These are phyloP conservation scores for Hyla sarda DNA, from an alignment of 2,113 vertebrate species.

Conservation along the genomic window DNA sequence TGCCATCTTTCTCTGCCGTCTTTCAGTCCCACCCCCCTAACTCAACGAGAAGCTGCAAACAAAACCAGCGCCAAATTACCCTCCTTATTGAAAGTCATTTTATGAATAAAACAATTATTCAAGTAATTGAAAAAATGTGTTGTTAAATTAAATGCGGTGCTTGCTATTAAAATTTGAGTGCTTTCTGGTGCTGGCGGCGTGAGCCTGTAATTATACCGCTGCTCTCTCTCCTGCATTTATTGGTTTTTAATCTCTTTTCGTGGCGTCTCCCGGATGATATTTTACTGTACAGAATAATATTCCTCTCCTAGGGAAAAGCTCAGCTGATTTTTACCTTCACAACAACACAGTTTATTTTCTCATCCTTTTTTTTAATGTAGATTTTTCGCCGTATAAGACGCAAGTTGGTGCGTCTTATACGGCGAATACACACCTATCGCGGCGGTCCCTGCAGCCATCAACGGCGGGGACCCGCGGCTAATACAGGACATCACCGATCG, in stretches of 20 bases:
- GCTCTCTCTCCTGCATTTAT: constrained; percentile 81
- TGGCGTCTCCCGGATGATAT: constrained; percentile 70
- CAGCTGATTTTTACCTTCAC: constrained; percentile 47
- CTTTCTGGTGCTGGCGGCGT: constrained; percentile 78
- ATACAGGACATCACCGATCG: too few relatives aligned
- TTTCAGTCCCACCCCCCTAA: constrained; percentile 34
- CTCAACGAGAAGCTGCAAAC: constrained; percentile 40
- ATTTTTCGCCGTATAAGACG: too few relatives aligned
- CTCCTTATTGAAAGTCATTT: constrained; percentile 82
- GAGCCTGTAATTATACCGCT: constrained; percentile 79
- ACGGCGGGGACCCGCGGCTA: too few relatives aligned
- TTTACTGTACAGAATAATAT: constrained; percentile 66
- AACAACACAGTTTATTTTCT: constrained; percentile 28
- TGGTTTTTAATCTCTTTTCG: constrained; percentile 83
- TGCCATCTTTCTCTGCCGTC: neutral
- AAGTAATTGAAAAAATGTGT: constrained; percentile 89
- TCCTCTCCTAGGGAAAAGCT: constrained; percentile 52
- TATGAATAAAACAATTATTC: constrained; percentile 88
- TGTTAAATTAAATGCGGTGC: constrained; percentile 86
- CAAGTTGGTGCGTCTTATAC: too few relatives aligned
- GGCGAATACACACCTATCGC: too few relatives aligned
- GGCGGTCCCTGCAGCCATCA: too few relatives aligned
- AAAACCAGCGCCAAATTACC: constrained; percentile 75
- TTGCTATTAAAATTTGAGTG: constrained; percentile 88
- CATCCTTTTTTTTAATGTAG: constrained; percentile 13